Conservation (phyloP, 2,888 invertebrate genomes). For the Tenthredo distinguenda region DNA sequence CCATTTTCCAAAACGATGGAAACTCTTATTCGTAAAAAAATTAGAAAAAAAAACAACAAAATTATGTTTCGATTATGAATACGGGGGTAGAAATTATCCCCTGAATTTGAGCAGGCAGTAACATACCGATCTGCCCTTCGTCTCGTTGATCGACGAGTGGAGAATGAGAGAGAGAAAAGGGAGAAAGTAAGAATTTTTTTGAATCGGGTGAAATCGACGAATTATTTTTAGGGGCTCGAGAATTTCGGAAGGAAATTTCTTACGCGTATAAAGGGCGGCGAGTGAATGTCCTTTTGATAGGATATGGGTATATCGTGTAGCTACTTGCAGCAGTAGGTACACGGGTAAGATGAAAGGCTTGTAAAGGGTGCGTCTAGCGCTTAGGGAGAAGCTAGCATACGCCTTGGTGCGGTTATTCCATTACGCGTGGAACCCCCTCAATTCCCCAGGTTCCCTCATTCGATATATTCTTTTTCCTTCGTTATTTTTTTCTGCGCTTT, state of each 20-base stretch:
- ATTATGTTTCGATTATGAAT: neutral
- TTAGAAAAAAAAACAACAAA: neutral
- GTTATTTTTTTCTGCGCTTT: neutral
- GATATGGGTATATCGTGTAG: constrained; percentile 3
- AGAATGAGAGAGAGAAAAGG: neutral
- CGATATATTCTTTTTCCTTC: neutral
- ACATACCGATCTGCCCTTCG: neutral
- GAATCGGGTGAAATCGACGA: neutral
- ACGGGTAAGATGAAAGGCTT: constrained; percentile 49
- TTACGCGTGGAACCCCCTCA: constrained; percentile 5
- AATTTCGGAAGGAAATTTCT: neutral
- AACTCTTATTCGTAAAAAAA: neutral
- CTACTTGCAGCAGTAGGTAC: neutral
- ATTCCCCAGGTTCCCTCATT: neutral
- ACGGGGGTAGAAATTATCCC: neutral
- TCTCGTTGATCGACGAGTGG: neutral
- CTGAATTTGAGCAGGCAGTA: neutral
- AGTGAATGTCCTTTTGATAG: constrained; percentile 46
- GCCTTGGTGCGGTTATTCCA: constrained; percentile 39
- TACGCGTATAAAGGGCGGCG: neutral
- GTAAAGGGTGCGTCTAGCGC: constrained; percentile 47
- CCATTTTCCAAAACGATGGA: neutral
- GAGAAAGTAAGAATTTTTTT: neutral
- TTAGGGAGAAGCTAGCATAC: constrained; percentile 9
- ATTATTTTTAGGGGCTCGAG: neutral